These are phyloP conservation scores for Syrrhaptes paradoxus DNA, from an alignment of 2,113 vertebrate genomes.

Conservation along the genomic window DNA sequence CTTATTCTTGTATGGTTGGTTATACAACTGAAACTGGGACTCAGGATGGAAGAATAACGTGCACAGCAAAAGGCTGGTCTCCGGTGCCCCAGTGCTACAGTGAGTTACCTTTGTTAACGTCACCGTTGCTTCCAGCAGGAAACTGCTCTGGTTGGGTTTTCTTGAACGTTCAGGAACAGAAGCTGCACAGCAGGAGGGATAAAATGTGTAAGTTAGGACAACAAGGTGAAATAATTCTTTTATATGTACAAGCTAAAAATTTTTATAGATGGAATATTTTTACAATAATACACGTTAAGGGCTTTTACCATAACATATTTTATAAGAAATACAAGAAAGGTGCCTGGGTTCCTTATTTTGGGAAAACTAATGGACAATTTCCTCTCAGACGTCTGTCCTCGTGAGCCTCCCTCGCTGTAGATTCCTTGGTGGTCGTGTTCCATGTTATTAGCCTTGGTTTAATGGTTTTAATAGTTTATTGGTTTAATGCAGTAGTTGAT, in stretches of 20 bases:
- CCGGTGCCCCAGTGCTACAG: conserved; percentile 70
- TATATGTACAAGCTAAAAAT: accelerated
- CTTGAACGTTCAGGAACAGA: background rate
- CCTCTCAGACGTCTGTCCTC: background rate
- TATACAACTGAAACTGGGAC: conserved; percentile 69
- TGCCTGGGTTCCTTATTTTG: background rate
- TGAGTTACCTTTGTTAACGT: conserved; percentile 45
- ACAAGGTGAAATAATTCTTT: background rate
- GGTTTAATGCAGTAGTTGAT: background rate
- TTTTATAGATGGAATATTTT: background rate
- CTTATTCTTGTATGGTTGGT: conserved; percentile 70
- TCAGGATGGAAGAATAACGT: conserved; percentile 55
- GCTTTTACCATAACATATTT: background rate
- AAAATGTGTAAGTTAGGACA: background rate
- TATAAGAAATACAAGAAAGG: background rate
- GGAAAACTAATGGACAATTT: background rate
- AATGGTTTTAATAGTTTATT: too few relatives aligned
- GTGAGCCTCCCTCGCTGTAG: background rate
- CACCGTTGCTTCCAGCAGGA: background rate
- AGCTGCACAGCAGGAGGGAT: background rate
- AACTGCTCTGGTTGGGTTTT: background rate
- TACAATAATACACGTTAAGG: background rate
- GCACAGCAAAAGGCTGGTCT: conserved; percentile 70
- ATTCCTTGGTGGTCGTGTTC: background rate
- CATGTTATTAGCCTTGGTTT: accelerated